phyloP scores from a whole-genome alignment of 2,797 vertebrate species.

The Neosilurus hyrtlii region DNA sequence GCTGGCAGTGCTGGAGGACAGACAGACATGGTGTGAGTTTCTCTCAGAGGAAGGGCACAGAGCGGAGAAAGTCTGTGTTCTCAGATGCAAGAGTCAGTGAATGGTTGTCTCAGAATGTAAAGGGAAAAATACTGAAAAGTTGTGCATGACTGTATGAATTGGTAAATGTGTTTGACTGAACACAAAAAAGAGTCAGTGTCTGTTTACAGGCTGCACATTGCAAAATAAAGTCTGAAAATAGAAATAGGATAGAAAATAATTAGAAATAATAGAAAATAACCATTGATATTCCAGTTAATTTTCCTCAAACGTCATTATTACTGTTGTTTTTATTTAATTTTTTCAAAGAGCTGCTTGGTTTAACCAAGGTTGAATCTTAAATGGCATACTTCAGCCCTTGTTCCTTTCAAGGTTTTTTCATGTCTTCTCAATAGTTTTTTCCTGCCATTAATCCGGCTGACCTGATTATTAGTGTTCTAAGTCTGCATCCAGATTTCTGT shows the following conservation, averaged over 20 bases:
- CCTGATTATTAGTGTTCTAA: background rate
- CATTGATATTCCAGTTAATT: background rate
- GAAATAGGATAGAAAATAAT: too few relatives aligned
- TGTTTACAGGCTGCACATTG: background rate
- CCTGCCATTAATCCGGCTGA: background rate
- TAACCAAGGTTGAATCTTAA: too few relatives aligned
- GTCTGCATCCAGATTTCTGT: background rate
- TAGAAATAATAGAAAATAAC: background rate
- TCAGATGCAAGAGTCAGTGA: background rate
- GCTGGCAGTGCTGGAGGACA: conserved; percentile 66
- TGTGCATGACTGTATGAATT: background rate
- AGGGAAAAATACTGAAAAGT: background rate
- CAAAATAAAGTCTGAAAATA: background rate
- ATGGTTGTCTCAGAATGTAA: background rate
- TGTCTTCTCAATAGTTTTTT: background rate
- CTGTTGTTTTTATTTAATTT: background rate
- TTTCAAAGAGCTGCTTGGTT: background rate
- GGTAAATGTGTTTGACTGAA: background rate
- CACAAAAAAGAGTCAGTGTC: background rate
- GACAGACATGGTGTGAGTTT: conserved; percentile 53
- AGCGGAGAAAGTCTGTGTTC: background rate
- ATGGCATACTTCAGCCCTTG: background rate
- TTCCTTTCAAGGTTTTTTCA: background rate
- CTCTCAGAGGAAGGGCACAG: background rate
- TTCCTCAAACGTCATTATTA: background rate